These are phyloP conservation scores for Gallinago paraguaiae DNA, from an alignment of 2,113 vertebrate genomes.

Conservation along the genomic window DNA sequence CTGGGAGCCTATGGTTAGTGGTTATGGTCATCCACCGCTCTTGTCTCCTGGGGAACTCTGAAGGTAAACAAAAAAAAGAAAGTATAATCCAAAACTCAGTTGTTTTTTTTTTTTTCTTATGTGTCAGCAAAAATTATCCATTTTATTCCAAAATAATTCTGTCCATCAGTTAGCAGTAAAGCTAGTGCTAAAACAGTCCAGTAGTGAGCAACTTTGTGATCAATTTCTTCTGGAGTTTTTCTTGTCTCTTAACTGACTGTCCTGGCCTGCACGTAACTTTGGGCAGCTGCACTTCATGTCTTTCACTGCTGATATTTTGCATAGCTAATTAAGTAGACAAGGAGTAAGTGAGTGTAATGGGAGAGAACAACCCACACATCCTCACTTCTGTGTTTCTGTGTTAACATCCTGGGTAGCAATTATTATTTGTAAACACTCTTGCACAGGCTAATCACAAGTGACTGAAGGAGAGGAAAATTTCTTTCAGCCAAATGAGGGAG, in stretches of 20 bases:
- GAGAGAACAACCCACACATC: neutral
- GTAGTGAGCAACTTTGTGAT: neutral
- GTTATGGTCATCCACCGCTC: neutral
- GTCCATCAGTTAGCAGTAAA: neutral
- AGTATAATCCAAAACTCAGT: neutral
- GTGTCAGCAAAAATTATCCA: neutral
- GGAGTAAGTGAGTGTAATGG: neutral
- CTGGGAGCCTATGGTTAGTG: neutral
- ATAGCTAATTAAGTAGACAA: neutral
- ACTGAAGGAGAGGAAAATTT: neutral
- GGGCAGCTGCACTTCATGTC: neutral
- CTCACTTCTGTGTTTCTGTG: neutral
- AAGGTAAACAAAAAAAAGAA: neutral
- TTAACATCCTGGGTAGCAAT: neutral
- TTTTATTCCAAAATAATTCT: neutral
- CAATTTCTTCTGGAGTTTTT: neutral
- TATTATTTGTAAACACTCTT: neutral
- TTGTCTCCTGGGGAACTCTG: neutral
- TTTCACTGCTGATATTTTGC: neutral
- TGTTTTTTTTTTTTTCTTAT: neutral
- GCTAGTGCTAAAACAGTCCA: neutral
- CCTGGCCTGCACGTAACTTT: neutral
- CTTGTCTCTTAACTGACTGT: neutral
- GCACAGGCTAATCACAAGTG: neutral
- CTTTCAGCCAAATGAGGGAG: neutral